Conservation (phyloP, 2,113 vertebrate genomes). For the Accipiter cooperii region DNA sequence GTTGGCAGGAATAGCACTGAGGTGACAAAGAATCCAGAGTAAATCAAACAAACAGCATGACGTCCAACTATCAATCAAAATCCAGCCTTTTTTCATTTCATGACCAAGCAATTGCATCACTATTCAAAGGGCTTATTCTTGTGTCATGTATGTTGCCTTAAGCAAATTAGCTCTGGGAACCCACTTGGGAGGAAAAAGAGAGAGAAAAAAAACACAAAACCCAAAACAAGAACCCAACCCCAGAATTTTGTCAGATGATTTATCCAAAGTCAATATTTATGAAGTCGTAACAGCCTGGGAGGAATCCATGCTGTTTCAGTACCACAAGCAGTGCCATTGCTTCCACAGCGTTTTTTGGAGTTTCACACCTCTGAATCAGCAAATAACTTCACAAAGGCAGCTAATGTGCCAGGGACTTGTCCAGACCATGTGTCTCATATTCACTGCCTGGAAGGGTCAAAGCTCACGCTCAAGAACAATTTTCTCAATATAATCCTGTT, state of each 20-base stretch:
- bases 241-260: constrained; percentile 28
- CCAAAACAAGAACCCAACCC: background rate
- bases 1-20: constrained; percentile 2
- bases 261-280: constrained; percentile 63
- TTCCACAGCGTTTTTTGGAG: background rate
- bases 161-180: constrained; percentile 18
- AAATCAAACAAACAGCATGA: constrained; percentile 6
- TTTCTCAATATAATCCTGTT: background rate
- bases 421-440: background rate
- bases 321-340: constrained; percentile 47
- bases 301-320: constrained; percentile 31
- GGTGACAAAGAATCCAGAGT: background rate
- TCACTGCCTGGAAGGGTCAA: background rate
- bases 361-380: constrained; percentile 53
- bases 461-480: background rate
- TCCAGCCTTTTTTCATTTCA: background rate
- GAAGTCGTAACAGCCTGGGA: background rate
- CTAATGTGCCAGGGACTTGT: background rate
- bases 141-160: constrained; percentile 17
- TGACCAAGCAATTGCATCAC: constrained; percentile 3
- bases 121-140: constrained; percentile 29
- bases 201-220: too few relatives aligned
- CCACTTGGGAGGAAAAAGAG: background rate
- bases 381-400: constrained; percentile 31
- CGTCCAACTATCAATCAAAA: background rate